Evolutionary conservation across 35 echinoderm and acorn worm species (phyloP).

Genomic region (Stichopus chloronotus): DNA sequence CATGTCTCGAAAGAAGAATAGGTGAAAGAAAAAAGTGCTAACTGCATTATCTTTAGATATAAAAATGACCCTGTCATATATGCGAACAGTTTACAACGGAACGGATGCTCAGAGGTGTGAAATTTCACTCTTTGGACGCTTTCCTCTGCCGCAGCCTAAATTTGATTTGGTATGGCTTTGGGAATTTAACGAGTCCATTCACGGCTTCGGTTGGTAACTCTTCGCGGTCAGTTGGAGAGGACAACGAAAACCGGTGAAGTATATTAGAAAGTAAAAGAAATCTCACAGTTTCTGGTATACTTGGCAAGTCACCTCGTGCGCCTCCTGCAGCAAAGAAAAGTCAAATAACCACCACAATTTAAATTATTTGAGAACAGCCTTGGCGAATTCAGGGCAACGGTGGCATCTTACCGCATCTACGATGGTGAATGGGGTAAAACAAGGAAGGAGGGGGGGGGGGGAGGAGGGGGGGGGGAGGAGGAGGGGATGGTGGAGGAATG

Average conservation of each 20-base stretch:
- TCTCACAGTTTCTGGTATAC: constrained; percentile 13
- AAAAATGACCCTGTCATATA: too few relatives aligned
- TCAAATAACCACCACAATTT: neutral
- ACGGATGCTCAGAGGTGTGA: neutral
- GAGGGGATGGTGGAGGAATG: too few relatives aligned
- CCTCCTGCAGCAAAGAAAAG: neutral
- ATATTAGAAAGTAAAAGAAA: constrained; percentile 5
- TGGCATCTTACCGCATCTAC: too few relatives aligned
- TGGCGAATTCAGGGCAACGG: too few relatives aligned
- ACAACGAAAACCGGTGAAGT: constrained; percentile 12
- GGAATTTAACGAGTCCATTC: constrained; percentile 13
- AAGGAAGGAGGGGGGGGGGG: too few relatives aligned
- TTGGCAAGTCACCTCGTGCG: neutral
- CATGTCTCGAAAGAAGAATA: too few relatives aligned
- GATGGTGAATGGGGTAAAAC: too few relatives aligned
- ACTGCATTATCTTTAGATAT: too few relatives aligned
- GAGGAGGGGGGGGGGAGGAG: too few relatives aligned
- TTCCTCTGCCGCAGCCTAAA: neutral
- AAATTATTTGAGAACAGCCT: too few relatives aligned
- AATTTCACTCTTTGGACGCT: neutral
- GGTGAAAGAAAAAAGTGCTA: too few relatives aligned
- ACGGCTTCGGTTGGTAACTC: neutral
- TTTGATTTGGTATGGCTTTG: constrained; percentile 22
- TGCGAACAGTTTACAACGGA: too few relatives aligned
- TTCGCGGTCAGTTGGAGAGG: neutral